These are phyloP conservation scores for Eulemur mongoz DNA, from an alignment of 2,797 vertebrate species.

Conservation along the genomic window DNA sequence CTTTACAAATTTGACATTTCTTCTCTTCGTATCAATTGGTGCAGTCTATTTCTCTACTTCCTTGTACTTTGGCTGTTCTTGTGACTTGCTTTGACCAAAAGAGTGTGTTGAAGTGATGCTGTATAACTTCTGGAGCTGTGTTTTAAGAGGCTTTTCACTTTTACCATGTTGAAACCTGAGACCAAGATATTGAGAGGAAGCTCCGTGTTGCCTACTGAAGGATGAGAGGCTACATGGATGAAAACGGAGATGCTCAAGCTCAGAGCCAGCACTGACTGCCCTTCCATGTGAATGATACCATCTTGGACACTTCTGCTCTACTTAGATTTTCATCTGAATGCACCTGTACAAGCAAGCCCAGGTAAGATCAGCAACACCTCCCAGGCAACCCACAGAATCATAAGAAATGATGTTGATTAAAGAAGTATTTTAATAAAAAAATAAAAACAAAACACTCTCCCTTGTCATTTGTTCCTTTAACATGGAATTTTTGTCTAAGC, in stretches of 20 bases:
- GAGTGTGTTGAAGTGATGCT: not conserved
- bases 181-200: not conserved
- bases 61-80: not conserved
- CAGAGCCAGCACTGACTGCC: not conserved
- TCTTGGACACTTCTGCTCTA: not conserved
- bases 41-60: not conserved
- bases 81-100: not conserved
- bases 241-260: not conserved
- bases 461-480: not conserved
- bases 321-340: not conserved
- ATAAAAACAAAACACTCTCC: not conserved
- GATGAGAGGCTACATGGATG: too few species aligned
- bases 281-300: not conserved
- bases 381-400: not conserved
- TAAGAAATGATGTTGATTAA: not conserved
- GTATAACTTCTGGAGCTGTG: not conserved
- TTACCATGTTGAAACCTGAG: not conserved
- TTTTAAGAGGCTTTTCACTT: not conserved
- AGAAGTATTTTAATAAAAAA: not conserved
- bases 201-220: not conserved
- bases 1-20: not conserved
- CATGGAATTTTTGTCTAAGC: not conserved
- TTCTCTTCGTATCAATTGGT: not conserved
- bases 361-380: not conserved
- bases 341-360: not conserved